Evolutionary conservation across 2,113 vertebrate species (phyloP), one percentile per base, ranked within the genome.

Genomic region (Donacobius atricapilla): DNA sequence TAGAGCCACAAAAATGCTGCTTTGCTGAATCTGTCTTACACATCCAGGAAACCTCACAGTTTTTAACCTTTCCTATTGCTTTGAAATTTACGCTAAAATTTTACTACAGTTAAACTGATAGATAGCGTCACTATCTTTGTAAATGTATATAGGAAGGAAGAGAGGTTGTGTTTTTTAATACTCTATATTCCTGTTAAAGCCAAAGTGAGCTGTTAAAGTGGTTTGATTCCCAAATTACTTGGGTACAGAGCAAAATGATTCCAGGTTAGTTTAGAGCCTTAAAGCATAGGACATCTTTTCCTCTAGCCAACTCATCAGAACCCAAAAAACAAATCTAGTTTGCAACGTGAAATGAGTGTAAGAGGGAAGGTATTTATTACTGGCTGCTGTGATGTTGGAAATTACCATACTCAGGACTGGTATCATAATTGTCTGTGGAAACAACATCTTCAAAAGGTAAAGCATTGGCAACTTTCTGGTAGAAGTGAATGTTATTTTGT

Each of bases 1-100:
- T 4, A 93, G 87, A 97, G 87, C 94, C 95, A 96, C 93, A 94
- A 95, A 90, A 96, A 96, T 93, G 93, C 93, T 95, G 91, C 66
- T 95, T 96, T 95, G 71, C 88, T 81, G 87, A 93, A 92, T 94
- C 78, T 96, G 93, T 89, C 89, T 87, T 96, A 93, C 96, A 93
- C 66, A 92, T 93, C 89, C 91, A 93, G 92, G 82, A 93, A 96
- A 87, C 60, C 64, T 24, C 28, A 42, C 40, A 51, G 42, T 21
- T 63, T 90, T 92, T 90, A 93, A 92, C 88, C 83, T 97, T 97
- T 95, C 69, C 45, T 90, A 91, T 93, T 11, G 1, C 80, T 95
- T 84, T 75, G 72, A 93, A 90, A 94, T 93, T 89, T 87, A 47
- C 44, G 65, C 60, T 81, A 64, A 60, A 78, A 48, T 81, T 84